These are phyloP conservation scores for Ormyrus rosae DNA, from an alignment of 2,888 invertebrate species.

Conservation along the genomic window DNA sequence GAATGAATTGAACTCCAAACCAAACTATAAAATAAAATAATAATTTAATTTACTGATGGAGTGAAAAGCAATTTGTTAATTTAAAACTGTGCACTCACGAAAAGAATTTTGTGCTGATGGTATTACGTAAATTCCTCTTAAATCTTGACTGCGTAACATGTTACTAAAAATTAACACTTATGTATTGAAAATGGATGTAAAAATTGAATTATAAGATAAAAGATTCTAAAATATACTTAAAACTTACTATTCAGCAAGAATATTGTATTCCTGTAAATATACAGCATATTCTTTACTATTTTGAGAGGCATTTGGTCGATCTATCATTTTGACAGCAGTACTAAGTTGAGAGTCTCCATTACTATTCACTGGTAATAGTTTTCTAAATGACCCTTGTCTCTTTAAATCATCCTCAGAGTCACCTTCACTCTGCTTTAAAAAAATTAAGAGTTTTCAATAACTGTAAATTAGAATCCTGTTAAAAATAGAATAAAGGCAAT, in stretches of 20 bases:
- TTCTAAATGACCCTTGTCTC: constrained; percentile 79
- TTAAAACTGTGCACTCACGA: constrained; percentile 78
- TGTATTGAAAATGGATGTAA: constrained; percentile 2
- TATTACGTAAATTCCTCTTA: constrained; percentile 94
- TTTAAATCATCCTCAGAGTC: constrained; percentile 74
- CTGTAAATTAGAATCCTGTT: constrained; percentile 9
- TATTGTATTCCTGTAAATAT: constrained; percentile 91
- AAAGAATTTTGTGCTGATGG: constrained; percentile 91
- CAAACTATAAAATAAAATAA: constrained; percentile 80
- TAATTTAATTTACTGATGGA: not conserved
- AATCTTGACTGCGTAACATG: constrained; percentile 89
- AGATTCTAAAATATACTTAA: constrained; percentile 11
- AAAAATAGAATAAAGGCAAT: constrained; percentile 1
- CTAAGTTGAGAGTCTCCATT: constrained; percentile 79
- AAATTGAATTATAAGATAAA: constrained; percentile 28
- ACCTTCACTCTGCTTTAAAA: constrained; percentile 64
- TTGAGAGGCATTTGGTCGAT: constrained; percentile 76
- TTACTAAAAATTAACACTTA: constrained; percentile 80
- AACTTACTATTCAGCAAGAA: constrained; percentile 95
- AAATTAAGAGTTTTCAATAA: constrained; percentile 9
- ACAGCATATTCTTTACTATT: constrained; percentile 83
- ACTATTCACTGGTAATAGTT: constrained; percentile 78
- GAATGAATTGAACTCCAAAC: constrained; percentile 94
- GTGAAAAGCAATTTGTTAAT: constrained; percentile 11
- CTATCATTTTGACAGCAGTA: constrained; percentile 79